Evolutionary conservation across 2,797 vertebrate genomes (phyloP).

Genomic region (Tragopan temminckii): DNA sequence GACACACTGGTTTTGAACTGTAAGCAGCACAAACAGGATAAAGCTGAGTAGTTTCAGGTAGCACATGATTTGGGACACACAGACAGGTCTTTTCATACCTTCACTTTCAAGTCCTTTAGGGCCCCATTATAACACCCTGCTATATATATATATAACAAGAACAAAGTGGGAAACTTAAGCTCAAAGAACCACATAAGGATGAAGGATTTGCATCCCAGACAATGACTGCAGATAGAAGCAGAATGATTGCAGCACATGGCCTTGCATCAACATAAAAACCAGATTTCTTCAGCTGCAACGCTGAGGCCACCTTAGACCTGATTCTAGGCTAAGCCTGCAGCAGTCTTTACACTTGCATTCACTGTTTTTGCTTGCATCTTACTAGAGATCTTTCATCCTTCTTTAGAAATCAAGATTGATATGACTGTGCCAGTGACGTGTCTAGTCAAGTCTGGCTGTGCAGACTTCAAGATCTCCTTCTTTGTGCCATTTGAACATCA

Average conservation of each 20-base stretch:
- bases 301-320: accelerated
- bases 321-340: background rate
- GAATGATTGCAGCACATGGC: background rate
- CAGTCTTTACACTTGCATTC: background rate
- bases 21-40: background rate
- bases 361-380: background rate
- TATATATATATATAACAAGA: background rate
- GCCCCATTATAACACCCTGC: too few species aligned
- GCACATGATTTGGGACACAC: accelerated
- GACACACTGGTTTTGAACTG: accelerated
- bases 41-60: accelerated
- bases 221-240: background rate
- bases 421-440: constrained; percentile 89
- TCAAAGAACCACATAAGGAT: too few species aligned
- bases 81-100: background rate
- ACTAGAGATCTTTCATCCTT: background rate
- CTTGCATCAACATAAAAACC: too few species aligned
- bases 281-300: background rate
- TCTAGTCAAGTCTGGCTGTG: constrained; percentile 82
- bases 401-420: constrained; percentile 85
- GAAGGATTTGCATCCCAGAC: background rate
- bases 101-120: too few species aligned
- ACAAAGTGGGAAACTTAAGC: background rate
- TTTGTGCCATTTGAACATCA: constrained; percentile 87
- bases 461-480: constrained; percentile 87